Evolutionary conservation across 2,797 vertebrate species (phyloP).

Genomic region (Toxotes lorentzi): DNA sequence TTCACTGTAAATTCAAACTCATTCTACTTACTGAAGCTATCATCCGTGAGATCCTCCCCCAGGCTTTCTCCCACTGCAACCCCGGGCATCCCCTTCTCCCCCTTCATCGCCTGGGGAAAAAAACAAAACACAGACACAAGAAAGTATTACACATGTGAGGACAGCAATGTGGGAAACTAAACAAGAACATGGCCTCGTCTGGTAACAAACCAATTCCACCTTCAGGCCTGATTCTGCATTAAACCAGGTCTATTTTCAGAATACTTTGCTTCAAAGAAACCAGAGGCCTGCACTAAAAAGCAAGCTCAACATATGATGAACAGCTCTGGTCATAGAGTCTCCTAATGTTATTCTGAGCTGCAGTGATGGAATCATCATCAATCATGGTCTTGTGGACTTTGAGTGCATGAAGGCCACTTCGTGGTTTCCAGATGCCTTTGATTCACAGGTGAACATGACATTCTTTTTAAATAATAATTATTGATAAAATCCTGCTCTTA

Average conservation of each 20-base stretch:
- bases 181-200: not conserved
- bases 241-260: not conserved
- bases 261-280: too few species aligned
- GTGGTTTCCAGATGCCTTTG: too few species aligned
- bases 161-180: not conserved
- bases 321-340: too few species aligned
- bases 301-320: not conserved
- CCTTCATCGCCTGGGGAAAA: conserved; percentile 94
- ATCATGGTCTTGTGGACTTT: too few species aligned
- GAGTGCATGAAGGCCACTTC: too few species aligned
- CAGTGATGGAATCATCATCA: too few species aligned
- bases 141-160: not conserved
- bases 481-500: too few species aligned
- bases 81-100: conserved; percentile 94
- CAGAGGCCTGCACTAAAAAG: too few species aligned
- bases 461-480: too few species aligned
- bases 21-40: conserved; percentile 92
- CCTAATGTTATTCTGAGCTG: too few species aligned
- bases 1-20: not conserved
- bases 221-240: not conserved
- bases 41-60: conserved; percentile 95
- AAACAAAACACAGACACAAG: conserved; percentile 14
- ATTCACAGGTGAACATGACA: too few species aligned
- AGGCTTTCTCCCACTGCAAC: conserved; percentile 90
- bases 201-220: not conserved